Evolutionary conservation across 1,140 invertebrate species (phyloP).

Genomic region (Elymnias hypermnestra): DNA sequence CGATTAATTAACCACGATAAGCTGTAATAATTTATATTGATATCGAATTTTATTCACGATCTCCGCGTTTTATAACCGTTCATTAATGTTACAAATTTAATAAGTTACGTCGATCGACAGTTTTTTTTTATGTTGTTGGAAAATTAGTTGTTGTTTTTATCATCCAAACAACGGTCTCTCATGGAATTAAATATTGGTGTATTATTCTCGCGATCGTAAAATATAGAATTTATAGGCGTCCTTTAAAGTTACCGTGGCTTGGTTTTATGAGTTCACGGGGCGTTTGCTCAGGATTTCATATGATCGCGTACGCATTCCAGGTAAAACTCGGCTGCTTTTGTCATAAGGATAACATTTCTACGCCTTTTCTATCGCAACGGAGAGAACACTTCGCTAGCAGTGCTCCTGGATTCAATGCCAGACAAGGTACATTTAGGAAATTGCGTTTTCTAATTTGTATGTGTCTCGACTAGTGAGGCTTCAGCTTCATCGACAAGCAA

Average conservation of each 20-base stretch:
- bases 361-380: too few relatives aligned
- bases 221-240: slow-evolving; percentile 72
- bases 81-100: slow-evolving; percentile 40
- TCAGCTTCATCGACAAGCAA: too few relatives aligned
- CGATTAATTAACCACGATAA: not conserved
- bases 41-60: too few relatives aligned
- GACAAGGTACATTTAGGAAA: too few relatives aligned
- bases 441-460: too few relatives aligned
- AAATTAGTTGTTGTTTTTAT: slow-evolving; percentile 61
- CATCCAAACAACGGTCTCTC: slow-evolving; percentile 59
- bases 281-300: slow-evolving; percentile 60
- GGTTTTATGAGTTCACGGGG: slow-evolving; percentile 68
- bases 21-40: slow-evolving; percentile 5
- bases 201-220: slow-evolving; percentile 62
- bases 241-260: slow-evolving; percentile 64
- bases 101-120: slow-evolving; percentile 11
- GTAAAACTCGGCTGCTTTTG: slow-evolving; percentile 39
- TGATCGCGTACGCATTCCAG: slow-evolving; percentile 55
- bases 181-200: slow-evolving; percentile 73
- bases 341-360: slow-evolving; percentile 24
- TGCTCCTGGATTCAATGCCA: too few relatives aligned
- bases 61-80: slow-evolving; percentile 29
- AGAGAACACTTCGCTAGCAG: too few relatives aligned
- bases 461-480: too few relatives aligned
- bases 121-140: too few relatives aligned